phyloP scores from a whole-genome alignment of 37 sponge, comb jelly and placozoan species.

The Bolinopsis microptera region DNA sequence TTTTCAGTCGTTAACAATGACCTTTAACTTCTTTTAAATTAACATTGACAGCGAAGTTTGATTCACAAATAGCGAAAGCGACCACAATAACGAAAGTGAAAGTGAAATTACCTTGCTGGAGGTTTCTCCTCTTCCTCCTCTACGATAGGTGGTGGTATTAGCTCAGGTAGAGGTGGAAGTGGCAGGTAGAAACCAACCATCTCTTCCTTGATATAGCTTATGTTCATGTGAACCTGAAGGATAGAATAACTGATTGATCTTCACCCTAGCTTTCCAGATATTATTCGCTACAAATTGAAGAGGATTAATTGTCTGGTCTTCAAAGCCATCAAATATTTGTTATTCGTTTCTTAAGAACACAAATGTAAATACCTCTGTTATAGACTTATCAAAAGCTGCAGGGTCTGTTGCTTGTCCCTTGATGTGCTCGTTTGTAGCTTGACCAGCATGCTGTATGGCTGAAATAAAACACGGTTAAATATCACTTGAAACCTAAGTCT shows the following conservation, averaged over 20 bases:
- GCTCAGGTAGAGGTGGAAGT: slow-evolving; percentile 46
- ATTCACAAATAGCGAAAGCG: background rate
- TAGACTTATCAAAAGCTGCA: slow-evolving; percentile 23
- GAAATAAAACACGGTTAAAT: too few relatives aligned
- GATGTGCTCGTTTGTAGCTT: slow-evolving; percentile 38
- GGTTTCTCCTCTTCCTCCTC: slow-evolving; percentile 23
- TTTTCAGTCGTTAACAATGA: too few relatives aligned
- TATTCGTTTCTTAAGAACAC: too few relatives aligned
- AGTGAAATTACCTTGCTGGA: slow-evolving; percentile 29
- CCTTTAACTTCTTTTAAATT: background rate
- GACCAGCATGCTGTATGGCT: background rate
- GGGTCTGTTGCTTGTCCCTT: slow-evolving; percentile 39
- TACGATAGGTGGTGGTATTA: slow-evolving; percentile 14
- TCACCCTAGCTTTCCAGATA: too few relatives aligned
- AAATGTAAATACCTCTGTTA: slow-evolving; percentile 59
- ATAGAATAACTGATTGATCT: too few relatives aligned
- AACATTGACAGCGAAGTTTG: background rate
- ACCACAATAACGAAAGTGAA: background rate
- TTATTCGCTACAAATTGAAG: too few relatives aligned
- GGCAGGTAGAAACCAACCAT: slow-evolving; percentile 65
- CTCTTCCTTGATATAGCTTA: slow-evolving; percentile 53
- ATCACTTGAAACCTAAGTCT: too few relatives aligned
- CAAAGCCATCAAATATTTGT: too few relatives aligned
- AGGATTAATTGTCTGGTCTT: too few relatives aligned
- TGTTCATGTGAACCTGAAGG: slow-evolving; percentile 56